These are phyloP conservation scores for Diachrysia chrysitis DNA, from an alignment of 2,888 invertebrate species.

Conservation along the genomic window DNA sequence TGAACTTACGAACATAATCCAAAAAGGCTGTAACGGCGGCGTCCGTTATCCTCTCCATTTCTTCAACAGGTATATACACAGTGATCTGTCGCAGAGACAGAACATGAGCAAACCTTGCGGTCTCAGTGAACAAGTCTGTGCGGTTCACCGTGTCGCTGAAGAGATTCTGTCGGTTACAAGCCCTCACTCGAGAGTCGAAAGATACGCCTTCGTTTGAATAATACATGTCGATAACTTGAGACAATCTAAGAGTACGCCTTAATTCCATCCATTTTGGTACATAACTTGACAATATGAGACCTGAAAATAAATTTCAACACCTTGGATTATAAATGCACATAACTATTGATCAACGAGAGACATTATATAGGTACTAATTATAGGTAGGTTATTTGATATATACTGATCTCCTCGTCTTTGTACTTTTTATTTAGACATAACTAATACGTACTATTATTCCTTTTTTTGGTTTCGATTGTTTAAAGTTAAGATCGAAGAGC, in stretches of 20 bases:
- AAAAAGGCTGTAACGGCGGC: constrained; percentile 85
- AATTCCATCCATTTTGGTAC: constrained; percentile 86
- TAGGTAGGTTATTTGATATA: too few relatives aligned
- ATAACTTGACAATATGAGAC: constrained; percentile 87
- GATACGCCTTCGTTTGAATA: constrained; percentile 90
- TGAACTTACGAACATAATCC: constrained; percentile 84
- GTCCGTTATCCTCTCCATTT: constrained; percentile 83
- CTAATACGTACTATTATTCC: too few relatives aligned
- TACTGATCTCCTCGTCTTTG: too few relatives aligned
- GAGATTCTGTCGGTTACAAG: constrained; percentile 87
- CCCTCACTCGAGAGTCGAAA: constrained; percentile 88
- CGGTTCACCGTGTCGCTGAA: constrained; percentile 80
- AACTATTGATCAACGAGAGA: too few relatives aligned
- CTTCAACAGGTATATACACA: constrained; percentile 79
- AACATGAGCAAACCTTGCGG: constrained; percentile 80
- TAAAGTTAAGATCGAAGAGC: too few relatives aligned
- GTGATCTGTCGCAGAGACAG: constrained; percentile 81
- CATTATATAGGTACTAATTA: too few relatives aligned
- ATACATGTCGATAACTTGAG: constrained; percentile 92
- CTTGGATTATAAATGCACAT: neutral
- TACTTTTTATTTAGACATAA: too few relatives aligned
- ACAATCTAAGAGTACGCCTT: constrained; percentile 86
- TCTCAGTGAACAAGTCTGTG: constrained; percentile 79
- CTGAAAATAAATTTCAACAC: constrained; percentile 75
- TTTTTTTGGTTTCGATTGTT: too few relatives aligned